Evolutionary conservation across 30 jellyfish, hydroid and myxozoan genomes (phyloP).

Genomic region (Aurelia aurita): DNA sequence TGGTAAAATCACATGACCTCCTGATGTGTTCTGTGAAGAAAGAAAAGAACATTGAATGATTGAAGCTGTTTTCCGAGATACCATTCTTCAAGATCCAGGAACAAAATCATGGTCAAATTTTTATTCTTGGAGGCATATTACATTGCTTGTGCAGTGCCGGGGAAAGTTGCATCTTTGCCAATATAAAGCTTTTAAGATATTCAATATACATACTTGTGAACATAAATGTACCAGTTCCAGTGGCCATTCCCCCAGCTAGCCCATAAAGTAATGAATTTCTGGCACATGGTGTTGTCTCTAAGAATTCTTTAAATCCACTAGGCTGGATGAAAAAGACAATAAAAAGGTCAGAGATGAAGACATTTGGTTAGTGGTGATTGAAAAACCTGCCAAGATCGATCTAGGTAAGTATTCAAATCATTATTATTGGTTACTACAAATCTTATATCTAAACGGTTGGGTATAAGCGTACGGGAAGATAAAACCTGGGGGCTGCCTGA

Average conservation of each 20-base stretch:
- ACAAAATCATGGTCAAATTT: not conserved
- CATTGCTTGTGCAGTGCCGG: not conserved
- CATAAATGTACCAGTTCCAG: conserved; percentile 54
- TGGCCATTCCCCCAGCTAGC: conserved; percentile 51
- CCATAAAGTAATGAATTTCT: conserved; percentile 78
- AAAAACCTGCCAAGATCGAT: too few species aligned
- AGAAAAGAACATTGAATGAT: not conserved
- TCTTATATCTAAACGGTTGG: too few species aligned
- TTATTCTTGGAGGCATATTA: not conserved
- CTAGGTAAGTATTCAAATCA: too few species aligned
- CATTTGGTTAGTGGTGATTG: too few species aligned
- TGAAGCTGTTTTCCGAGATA: not conserved
- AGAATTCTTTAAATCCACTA: conserved; percentile 22
- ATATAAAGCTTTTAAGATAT: not conserved
- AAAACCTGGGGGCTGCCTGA: too few species aligned
- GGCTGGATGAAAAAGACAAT: too few species aligned
- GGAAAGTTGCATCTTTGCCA: not conserved
- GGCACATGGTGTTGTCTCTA: conserved; percentile 82
- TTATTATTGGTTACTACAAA: too few species aligned
- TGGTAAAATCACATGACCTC: conserved; percentile 78
- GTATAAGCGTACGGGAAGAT: too few species aligned
- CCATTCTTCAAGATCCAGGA: not conserved
- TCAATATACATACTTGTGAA: conserved; percentile 55
- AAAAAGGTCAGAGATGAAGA: too few species aligned
- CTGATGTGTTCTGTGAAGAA: conserved; percentile 70